These are phyloP conservation scores for Caerostris extrusa DNA, from an alignment of 1,140 invertebrate species.

Conservation along the genomic window DNA sequence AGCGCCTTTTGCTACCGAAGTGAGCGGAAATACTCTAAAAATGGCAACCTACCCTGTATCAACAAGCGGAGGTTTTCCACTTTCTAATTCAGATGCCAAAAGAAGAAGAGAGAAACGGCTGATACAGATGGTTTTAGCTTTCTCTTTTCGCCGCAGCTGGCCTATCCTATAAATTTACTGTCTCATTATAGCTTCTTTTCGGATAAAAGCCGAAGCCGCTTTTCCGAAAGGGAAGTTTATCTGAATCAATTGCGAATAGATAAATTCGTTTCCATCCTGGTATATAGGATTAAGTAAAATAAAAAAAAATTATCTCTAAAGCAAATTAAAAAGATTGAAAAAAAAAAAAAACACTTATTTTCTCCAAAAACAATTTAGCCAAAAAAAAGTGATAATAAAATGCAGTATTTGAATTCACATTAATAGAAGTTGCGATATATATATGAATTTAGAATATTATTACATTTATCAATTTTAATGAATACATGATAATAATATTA, in stretches of 20 bases:
- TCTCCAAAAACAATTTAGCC: too few relatives aligned
- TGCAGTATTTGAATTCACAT: too few relatives aligned
- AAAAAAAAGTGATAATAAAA: too few relatives aligned
- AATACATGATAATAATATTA: too few relatives aligned
- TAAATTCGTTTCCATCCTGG: not conserved
- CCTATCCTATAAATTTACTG: slow-evolving; percentile 11
- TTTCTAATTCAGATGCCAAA: not conserved
- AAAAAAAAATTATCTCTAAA: too few relatives aligned
- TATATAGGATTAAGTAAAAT: not conserved
- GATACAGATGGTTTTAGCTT: not conserved
- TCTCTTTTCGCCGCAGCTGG: not conserved
- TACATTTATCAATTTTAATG: too few relatives aligned
- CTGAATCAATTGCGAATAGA: not conserved
- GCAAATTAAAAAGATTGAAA: too few relatives aligned
- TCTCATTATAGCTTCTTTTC: not conserved
- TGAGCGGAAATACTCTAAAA: not conserved
- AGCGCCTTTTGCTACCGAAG: not conserved
- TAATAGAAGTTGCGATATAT: too few relatives aligned
- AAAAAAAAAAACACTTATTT: too few relatives aligned
- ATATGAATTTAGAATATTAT: too few relatives aligned
- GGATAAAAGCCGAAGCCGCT: not conserved
- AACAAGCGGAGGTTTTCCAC: not conserved
- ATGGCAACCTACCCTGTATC: not conserved
- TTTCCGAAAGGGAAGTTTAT: not conserved
- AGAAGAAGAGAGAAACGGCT: not conserved